Evolutionary conservation across 64 coral and sea anemone species (phyloP).

Genomic region (Pocillopora verrucosa): DNA sequence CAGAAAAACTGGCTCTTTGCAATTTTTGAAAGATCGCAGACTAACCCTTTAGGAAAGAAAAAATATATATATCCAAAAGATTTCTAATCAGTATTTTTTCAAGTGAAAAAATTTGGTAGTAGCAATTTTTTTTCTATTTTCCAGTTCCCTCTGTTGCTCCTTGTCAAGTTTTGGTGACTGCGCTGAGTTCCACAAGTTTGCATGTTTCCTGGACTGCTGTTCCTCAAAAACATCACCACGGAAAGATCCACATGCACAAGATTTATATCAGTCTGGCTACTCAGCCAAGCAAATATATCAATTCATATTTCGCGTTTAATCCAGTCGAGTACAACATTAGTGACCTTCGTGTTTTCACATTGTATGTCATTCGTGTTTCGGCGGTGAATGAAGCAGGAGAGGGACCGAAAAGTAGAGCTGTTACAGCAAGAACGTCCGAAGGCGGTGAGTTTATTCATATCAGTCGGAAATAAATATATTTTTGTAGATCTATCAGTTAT

Average conservation of each 20-base stretch:
- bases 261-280: neutral
- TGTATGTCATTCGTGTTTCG: neutral
- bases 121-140: neutral
- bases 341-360: neutral
- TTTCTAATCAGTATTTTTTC: no score
- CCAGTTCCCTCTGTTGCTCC: neutral
- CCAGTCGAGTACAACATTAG: neutral
- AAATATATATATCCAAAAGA: no score
- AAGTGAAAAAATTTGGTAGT: no score
- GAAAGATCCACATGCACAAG: neutral
- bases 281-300: neutral
- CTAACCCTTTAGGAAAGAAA: no score
- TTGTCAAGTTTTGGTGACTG: neutral
- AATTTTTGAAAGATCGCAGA: no score
- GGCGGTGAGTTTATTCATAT: neutral
- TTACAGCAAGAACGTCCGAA: constrained; percentile 3
- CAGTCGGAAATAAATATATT: neutral
- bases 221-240: no score
- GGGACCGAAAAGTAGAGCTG: neutral
- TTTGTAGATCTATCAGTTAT: neutral
- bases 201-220: neutral
- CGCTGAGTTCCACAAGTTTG: neutral
- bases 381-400: neutral
- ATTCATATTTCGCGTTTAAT: neutral
- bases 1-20: no score